These are phyloP conservation scores for Rhea americana DNA, from an alignment of 2,113 vertebrate species.

Conservation along the genomic window DNA sequence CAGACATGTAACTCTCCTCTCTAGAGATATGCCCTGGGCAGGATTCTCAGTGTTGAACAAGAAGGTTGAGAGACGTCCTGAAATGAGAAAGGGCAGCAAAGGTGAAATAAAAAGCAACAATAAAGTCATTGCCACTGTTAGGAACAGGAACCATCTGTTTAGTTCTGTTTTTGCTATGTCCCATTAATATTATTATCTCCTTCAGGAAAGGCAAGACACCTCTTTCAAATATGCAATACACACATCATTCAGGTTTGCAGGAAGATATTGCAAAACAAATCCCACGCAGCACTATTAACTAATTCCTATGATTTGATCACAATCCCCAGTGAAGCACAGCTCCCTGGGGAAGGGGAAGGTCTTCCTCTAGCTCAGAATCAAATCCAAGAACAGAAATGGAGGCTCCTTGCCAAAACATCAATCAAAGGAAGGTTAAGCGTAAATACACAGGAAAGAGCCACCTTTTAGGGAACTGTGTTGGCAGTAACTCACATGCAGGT, in stretches of 20 bases:
- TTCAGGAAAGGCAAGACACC: background rate
- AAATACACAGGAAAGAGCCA: background rate
- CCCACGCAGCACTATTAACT: background rate
- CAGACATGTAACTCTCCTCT: background rate
- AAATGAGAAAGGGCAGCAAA: background rate
- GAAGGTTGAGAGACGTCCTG: background rate
- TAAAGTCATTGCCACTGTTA: background rate
- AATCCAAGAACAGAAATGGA: background rate
- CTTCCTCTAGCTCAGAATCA: background rate
- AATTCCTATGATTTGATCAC: fast-evolving
- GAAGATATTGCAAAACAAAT: background rate
- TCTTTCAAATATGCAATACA: background rate
- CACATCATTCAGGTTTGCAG: background rate
- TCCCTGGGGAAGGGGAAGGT: background rate
- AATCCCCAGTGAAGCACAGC: fast-evolving
- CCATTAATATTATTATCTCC: fast-evolving
- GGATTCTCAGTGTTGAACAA: background rate
- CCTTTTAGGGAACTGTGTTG: fast-evolving
- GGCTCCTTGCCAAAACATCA: background rate
- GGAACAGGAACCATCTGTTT: background rate
- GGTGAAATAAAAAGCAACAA: background rate
- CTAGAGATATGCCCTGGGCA: background rate
- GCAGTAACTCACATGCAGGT: background rate
- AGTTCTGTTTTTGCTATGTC: background rate
- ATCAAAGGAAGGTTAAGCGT: fast-evolving